Evolutionary conservation across 2,113 vertebrate species (phyloP), one percentile per base, ranked within the genome.

Genomic region (Greenwoodochromis staneri): DNA sequence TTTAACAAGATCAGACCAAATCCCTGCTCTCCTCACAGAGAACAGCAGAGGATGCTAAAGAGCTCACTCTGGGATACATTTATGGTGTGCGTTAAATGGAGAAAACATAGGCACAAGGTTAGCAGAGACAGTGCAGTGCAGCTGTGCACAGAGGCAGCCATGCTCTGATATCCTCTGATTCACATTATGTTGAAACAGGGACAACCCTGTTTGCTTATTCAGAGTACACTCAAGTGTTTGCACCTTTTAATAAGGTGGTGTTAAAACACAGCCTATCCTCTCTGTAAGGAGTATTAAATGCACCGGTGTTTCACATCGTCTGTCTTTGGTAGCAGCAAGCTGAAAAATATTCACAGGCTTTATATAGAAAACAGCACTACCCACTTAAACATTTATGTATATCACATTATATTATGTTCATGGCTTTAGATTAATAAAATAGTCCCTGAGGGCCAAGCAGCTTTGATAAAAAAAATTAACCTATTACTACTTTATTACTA

Each of bases 21-120:
- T 11, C 19, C 16, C 13, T 66, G 87, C 19, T 6, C 7, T 89
- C 85, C 80, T 82, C 83, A 55, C 8, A 45, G 21, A 53, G 34
- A 87, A 31, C 92, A 90, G 45, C 29, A 91, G 92, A 53, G 73
- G 83, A 12, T 80, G 90, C 89, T 90, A 45, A 57, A 63, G 82
- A 81, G 78, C 78, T 61, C 5, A 17, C 53, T 53, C 12, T 87
- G 19, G 16, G 10, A 76, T 38, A 5, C n/a, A 57, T 57, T 13
- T 12, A 6, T 53, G 24, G 29, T 81, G 57, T 47, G 21, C 5
- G 9, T 36, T 4, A 7, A 17, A 36, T 9, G 19, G 7, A 38
- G 38, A 87, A 63, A 27, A 27, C 14, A 82, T 19, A 38, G 14
- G 53, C 40, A 45, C 81, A 49, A 8, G 9, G 45, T 78, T 78